phyloP scores from a whole-genome alignment of 2,888 invertebrate genomes.

The Desoria tigrina region DNA sequence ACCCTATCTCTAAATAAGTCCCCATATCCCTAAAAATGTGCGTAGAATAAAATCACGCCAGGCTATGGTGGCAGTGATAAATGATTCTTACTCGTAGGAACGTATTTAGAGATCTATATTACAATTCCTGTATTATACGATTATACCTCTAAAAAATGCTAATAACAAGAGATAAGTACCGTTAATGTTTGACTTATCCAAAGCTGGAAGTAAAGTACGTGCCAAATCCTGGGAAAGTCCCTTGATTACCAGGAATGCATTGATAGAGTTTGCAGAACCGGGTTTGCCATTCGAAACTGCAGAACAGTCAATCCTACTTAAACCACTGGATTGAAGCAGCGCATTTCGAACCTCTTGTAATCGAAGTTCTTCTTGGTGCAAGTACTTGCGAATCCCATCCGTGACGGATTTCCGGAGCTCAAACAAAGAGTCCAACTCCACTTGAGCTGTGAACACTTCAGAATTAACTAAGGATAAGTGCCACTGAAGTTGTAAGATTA shows the following conservation, averaged over 20 bases:
- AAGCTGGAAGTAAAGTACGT: constrained; percentile 58
- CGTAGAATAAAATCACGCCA: too few relatives aligned
- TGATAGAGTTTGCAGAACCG: constrained; percentile 73
- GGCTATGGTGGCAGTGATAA: too few relatives aligned
- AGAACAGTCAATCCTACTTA: neutral
- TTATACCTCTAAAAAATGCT: neutral
- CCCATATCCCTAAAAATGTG: too few relatives aligned
- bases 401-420: constrained; percentile 87
- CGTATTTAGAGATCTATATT: too few relatives aligned
- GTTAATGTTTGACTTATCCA: constrained; percentile 22
- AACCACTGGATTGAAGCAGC: constrained; percentile 22
- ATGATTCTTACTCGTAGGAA: too few relatives aligned
- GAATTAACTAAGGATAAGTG: neutral
- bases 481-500: neutral
- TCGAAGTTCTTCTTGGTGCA: constrained; percentile 80
- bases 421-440: constrained; percentile 87
- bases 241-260: constrained; percentile 90
- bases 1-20: too few relatives aligned
- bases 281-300: neutral
- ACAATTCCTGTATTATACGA: too few relatives aligned
- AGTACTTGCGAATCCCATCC: constrained; percentile 78
- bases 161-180: constrained; percentile 15
- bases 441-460: constrained; percentile 90
- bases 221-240: constrained; percentile 89
- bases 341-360: constrained; percentile 59